Conservation (phyloP, 2,113 vertebrate species). For the Bothrops jararaca region DNA sequence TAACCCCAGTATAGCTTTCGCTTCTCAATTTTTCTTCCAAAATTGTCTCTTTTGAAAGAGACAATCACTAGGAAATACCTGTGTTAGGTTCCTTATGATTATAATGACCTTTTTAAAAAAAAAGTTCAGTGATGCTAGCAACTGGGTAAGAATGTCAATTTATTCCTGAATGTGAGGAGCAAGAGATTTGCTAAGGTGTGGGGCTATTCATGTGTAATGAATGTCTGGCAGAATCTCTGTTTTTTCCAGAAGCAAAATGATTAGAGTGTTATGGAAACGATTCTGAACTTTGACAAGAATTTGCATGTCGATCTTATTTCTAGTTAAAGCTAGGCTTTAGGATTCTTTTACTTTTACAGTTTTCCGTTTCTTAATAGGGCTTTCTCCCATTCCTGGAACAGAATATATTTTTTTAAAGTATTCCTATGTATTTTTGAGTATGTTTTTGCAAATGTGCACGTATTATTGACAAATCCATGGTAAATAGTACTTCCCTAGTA, state of each 20-base stretch:
- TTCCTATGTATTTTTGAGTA: background rate
- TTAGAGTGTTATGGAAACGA: background rate
- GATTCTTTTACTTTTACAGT: background rate
- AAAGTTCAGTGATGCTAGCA: slow-evolving; percentile 48
- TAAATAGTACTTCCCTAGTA: background rate
- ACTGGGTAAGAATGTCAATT: slow-evolving; percentile 47
- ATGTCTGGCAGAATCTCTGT: background rate
- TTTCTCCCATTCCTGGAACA: background rate
- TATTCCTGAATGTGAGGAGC: slow-evolving; percentile 26
- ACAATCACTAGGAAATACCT: slow-evolving; percentile 23
- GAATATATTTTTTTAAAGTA: background rate
- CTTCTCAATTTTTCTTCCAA: slow-evolving; percentile 26
- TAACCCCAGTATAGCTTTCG: slow-evolving; percentile 51
- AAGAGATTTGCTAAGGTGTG: slow-evolving; percentile 4
- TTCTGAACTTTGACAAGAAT: background rate
- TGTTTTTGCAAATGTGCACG: background rate
- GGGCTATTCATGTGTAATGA: background rate
- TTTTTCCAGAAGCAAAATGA: background rate
- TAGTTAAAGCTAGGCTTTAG: background rate
- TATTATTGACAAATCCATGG: background rate
- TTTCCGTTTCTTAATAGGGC: background rate
- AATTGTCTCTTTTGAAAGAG: slow-evolving; percentile 35
- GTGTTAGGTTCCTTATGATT: slow-evolving; percentile 47
- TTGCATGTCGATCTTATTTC: background rate
- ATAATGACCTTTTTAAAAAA: slow-evolving; percentile 51